Evolutionary conservation across 2,113 vertebrate species (phyloP), one percentile per base, ranked within the genome.

Genomic region (Lampris megalopsis): DNA sequence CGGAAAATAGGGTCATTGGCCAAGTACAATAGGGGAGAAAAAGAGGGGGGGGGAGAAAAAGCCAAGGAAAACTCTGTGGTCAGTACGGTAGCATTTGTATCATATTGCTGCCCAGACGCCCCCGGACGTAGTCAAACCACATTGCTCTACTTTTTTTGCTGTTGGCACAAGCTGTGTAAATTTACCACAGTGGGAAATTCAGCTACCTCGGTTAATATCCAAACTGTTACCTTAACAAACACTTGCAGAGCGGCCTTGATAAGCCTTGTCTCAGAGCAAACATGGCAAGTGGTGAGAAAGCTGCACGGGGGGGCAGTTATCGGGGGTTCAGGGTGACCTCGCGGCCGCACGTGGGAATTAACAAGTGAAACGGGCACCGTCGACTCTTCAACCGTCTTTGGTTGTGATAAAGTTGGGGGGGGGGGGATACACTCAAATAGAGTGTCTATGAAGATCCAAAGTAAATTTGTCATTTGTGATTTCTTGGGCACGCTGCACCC

Each of bases 401-500:
- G 24, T 24, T 24, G 24, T 24, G 24, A 24, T 24, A 24, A 24
- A 24, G 24, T 24, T 24, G 24, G 24, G 24, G 24, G 24, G 24
- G 24, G 24, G 24, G 24, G 24, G 24, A 24, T 24, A 24, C 24
- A 24, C 24, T 24, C 24, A 24, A 24, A 24, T 24, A 24, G 24
- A 45, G 7, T 45, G 4, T 45, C 7, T 45, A 45, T 58, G 2
- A 49, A 41, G 8, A 11, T 62, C 10, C 69, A 41, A 45, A 53
- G 13, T 49, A 35, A 11, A 58, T 24, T 24, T 24, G 24, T 24
- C 24, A 24, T 24, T 24, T 24, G 24, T 24, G 61, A 68, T 36
- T 41, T 78, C 54, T 63, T 88, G 64, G 75, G 53, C 83, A 59
- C 47, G 71, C 38, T 68, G 50, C 57, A 71, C 79, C 56, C 49